These are phyloP conservation scores for Latrodectus geometricus DNA, from an alignment of 1,140 invertebrate species.

Conservation along the genomic window DNA sequence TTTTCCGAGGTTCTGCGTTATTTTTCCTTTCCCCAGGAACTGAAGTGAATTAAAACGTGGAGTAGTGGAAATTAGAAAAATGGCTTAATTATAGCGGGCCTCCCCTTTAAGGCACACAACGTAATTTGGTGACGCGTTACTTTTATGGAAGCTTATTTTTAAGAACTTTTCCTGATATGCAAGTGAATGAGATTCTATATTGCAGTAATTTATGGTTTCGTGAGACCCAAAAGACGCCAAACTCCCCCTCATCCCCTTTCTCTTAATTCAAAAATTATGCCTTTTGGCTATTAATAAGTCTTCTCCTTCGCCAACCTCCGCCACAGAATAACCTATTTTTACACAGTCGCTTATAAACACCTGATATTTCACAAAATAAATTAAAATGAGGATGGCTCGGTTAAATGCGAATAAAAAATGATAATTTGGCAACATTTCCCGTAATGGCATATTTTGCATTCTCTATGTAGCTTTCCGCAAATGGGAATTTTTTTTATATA, in stretches of 20 bases:
- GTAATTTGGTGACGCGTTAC: constrained; percentile 17
- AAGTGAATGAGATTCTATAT: constrained; percentile 14
- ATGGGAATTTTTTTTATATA: no score
- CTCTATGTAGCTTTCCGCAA: no score
- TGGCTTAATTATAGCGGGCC: constrained; percentile 43
- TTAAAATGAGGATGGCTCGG: background rate
- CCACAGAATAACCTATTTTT: background rate
- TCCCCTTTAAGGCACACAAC: background rate
- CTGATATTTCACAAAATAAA: constrained; percentile 2
- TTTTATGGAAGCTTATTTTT: constrained; percentile 26
- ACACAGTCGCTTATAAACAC: background rate
- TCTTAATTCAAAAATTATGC: background rate
- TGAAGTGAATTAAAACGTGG: constrained; percentile 34
- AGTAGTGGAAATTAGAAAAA: constrained; percentile 53
- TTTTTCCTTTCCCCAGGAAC: background rate
- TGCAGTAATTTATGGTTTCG: constrained; percentile 25
- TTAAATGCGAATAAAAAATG: no score
- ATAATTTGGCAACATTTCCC: no score
- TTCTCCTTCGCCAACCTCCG: background rate
- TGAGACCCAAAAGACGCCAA: background rate
- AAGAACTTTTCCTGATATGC: background rate
- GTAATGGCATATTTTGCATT: no score
- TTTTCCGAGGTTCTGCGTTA: constrained; percentile 24
- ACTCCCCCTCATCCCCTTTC: background rate
- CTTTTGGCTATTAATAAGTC: background rate